Evolutionary conservation across 2,888 invertebrate species (phyloP).

Genomic region (Helobdella robusta): DNA sequence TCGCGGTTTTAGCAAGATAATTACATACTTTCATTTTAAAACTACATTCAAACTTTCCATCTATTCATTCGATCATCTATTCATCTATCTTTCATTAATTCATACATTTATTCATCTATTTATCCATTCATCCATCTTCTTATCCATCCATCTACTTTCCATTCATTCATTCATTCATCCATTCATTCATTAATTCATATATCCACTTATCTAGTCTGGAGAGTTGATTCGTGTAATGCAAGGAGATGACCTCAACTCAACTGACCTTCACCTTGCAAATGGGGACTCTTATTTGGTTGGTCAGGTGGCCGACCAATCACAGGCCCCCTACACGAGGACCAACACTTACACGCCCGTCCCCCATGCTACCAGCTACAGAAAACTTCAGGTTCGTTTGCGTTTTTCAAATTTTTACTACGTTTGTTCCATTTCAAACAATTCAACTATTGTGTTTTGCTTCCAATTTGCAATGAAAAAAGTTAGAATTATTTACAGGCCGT

Average conservation of each 20-base stretch:
- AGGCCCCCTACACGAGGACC: slow-evolving; percentile 36
- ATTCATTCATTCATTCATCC: no score
- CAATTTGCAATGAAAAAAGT: not conserved
- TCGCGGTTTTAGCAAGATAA: no score
- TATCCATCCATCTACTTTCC: no score
- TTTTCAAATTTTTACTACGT: slow-evolving; percentile 7
- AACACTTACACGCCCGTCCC: not conserved
- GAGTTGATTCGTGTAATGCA: slow-evolving; percentile 47
- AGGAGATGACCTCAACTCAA: slow-evolving; percentile 47
- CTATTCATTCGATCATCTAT: no score
- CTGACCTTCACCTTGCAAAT: slow-evolving; percentile 47
- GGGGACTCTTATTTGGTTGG: slow-evolving; percentile 47
- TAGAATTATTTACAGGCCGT: no score
- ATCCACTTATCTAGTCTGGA: slow-evolving; percentile 45
- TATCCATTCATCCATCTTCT: no score
- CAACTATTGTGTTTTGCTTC: not conserved
- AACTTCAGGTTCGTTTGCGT: slow-evolving; percentile 42
- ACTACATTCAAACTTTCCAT: no score
- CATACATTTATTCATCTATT: no score
- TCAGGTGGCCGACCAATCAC: slow-evolving; percentile 43
- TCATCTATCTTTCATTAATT: no score
- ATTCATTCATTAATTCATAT: no score
- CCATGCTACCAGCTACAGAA: slow-evolving; percentile 30
- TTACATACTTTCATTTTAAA: no score
- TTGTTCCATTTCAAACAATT: not conserved